A percentile compares a stretch with the other conserved stretches of the same genome.
phyloP scores from a whole-genome alignment of 2,113 vertebrate species.

The Scatophagus argus region DNA sequence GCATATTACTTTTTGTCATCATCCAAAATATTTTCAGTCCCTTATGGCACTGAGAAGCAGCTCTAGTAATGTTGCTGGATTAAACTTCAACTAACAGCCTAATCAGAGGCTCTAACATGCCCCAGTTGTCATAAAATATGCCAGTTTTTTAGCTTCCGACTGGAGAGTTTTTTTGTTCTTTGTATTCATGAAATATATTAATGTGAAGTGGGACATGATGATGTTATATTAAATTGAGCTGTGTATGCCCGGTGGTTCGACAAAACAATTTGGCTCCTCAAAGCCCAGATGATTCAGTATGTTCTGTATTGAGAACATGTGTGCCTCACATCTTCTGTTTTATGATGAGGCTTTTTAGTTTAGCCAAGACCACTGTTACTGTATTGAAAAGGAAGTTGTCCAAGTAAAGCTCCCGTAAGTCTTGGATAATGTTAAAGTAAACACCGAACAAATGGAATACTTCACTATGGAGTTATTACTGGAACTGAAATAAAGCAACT shows the following conservation, averaged over 20 bases:
- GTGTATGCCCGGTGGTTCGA: neutral
- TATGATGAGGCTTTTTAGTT: neutral
- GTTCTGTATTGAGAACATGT: neutral
- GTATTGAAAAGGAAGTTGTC: too few species aligned
- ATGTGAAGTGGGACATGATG: neutral
- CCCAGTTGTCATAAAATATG: neutral
- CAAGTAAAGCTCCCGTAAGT: too few species aligned
- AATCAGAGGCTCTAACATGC: neutral
- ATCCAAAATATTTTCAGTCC: too few species aligned
- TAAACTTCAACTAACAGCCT: neutral
- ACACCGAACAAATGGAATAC: too few species aligned
- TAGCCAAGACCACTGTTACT: too few species aligned
- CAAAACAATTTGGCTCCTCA: neutral
- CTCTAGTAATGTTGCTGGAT: neutral
- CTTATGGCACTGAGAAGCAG: neutral
- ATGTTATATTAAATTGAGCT: neutral
- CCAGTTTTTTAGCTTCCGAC: neutral
- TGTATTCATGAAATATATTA: neutral
- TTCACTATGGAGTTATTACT: too few species aligned
- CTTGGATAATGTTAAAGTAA: too few species aligned
- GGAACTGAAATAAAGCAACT: too few species aligned
- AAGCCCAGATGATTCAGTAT: too few species aligned
- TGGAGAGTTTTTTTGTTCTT: neutral
- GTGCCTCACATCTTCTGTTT: neutral
- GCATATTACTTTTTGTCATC: too few species aligned